Percentiles rank a stretch among this genome's conserved stretches.
Evolutionary conservation across 2,888 invertebrate genomes (phyloP).

Genomic region (Chydorus sphaericus): DNA sequence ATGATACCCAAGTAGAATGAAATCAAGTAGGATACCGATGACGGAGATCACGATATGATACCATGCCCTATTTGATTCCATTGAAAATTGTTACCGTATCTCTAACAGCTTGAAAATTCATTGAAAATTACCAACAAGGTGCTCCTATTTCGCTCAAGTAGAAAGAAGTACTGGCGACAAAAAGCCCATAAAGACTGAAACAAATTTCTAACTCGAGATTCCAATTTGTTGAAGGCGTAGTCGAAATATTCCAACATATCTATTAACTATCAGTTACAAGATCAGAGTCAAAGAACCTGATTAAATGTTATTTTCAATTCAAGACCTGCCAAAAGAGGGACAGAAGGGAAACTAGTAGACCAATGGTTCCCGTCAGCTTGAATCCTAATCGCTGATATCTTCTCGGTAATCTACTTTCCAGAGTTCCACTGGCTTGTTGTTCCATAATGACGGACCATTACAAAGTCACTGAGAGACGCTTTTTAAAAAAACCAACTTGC

Average conservation of each 20-base stretch:
- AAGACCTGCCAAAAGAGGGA: not conserved
- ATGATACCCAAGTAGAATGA: not conserved
- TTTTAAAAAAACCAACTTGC: too few species aligned
- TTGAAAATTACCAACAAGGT: not conserved
- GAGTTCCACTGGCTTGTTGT: too few species aligned
- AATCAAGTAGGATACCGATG: not conserved
- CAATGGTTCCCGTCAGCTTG: not conserved
- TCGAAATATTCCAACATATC: not conserved
- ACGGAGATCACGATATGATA: not conserved
- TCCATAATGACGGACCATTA: too few species aligned
- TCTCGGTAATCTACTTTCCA: too few species aligned
- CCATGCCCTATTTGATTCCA: not conserved
- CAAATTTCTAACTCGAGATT: conserved; percentile 2
- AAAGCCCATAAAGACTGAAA: not conserved
- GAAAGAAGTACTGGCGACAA: not conserved
- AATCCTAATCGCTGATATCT: not conserved
- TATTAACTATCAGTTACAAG: not conserved
- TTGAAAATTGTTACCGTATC: not conserved
- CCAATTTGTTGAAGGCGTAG: not conserved
- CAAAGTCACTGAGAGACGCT: too few species aligned
- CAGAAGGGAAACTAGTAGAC: not conserved
- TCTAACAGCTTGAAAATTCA: not conserved
- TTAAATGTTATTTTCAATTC: not conserved
- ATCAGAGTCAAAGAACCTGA: not conserved
- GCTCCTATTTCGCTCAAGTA: not conserved